Base-by-base conservation (phyloP, 2,797 vertebrate genomes). In the Pangasius krempfi region DNA sequence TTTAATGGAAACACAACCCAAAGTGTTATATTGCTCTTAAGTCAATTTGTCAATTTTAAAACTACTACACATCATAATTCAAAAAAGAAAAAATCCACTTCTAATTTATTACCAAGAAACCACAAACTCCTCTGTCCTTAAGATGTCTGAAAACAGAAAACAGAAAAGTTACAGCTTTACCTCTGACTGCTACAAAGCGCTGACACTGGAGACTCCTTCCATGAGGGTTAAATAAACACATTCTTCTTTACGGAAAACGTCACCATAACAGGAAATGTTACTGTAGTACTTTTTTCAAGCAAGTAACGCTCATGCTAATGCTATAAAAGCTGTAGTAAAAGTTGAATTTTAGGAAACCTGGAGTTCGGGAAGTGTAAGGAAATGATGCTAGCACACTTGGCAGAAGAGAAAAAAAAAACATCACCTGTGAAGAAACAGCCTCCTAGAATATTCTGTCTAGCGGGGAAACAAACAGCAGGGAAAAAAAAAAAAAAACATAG, bases 361-460 rank as follows among this genome's bases (percentile, higher is more conserved):
- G n/a, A n/a, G 76, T 79, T 56, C 9, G 8, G 25, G 80, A 62
- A 4, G 75, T 22, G 76, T 30, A 64, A 52, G 64, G 73, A 83
- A 86, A 27, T 22, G 47, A 54, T 37, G 54, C 54, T 75, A n/a
- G 30, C 18, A 40, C 70, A 58, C 27, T 60, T 75, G 85, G 37
- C 25, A 86, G 56, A 8, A 16, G 13, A 16, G 80, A 27, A 3
- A 10, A 56, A 10, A 56, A 56, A 56, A 5, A 22, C n/a, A 37
- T 27, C 25, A 56, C 30, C 50, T 25, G 70, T 6, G 54, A 58
- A 44, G 33, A 70, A 58, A 27, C 37, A 60, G 18, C 33, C 70
- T 62, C 56, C 85, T 47, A 22, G 73, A 78, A 78, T 78, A 76
- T 78, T 78, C 56, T 47, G 85, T 86, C 85, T 76, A 62, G 27